Evolutionary conservation across 2,113 vertebrate genomes (phyloP), one percentile per base, ranked within the genome.

Genomic region (Eleginops maclovinus): DNA sequence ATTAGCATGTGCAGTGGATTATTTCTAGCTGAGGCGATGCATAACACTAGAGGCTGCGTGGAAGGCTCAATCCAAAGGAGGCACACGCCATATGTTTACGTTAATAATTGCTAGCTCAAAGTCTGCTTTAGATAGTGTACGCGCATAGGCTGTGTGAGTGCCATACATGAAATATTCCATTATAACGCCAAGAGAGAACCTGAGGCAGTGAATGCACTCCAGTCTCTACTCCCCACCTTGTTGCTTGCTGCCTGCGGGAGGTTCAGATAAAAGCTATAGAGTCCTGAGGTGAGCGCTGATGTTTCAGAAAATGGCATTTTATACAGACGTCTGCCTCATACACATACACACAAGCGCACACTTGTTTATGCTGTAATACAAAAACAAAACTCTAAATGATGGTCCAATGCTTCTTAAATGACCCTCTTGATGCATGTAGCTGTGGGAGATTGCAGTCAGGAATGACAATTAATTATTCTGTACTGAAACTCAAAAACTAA

Each of bases 1-100:
- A 92, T 93, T 91, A 92, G 89, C 82, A 90, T 87, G 88, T 82
- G 89, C 85, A 86, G 81, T 82, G 86, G 88, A 84, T 91, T 85
- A 91, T 83, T 84, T 59, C 46, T 31, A 67, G 77, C 77, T 21
- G 66, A 62, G 59, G 51, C 26, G 19, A 59, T 21, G 58, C 24
- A 28, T 43, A 53, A 47, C 51, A 66, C 76, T 75, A 9, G 50
- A 70, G 68, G 60, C 73, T 28, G 70, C 26, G 21, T 13, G 53
- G 65, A 62, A 28, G 50, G 46, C 71, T 26, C 58, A 66, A 79
- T 71, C 77, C 63, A 84, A 66, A 10, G 50, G 56, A 83, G 77
- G 79, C 75, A 50, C 60, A 50, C 21, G 55, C 65, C 85, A 86
- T 90, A 90, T 90, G 87, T 90, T 92, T 86, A 79, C 65, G 70